A percentile compares a stretch with the other conserved stretches of the same genome.
These are phyloP conservation scores for Pycnonotus jocosus DNA, from an alignment of 2,113 vertebrate species.

Conservation along the genomic window DNA sequence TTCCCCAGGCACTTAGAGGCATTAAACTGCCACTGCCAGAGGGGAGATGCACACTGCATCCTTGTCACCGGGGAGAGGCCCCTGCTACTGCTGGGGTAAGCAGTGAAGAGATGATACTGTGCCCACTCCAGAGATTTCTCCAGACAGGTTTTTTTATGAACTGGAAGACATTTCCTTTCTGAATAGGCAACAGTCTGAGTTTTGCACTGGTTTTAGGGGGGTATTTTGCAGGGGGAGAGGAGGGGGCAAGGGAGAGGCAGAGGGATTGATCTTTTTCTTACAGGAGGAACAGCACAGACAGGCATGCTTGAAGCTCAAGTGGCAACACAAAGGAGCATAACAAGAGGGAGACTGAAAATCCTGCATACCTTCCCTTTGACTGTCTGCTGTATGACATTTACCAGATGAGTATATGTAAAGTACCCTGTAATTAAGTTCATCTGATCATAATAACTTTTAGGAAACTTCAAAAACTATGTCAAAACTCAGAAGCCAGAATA, in stretches of 20 bases:
- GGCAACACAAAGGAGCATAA: not conserved
- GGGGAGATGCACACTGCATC: fast-evolving
- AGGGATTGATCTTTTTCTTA: not conserved
- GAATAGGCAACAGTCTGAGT: not conserved
- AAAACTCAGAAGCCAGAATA: conserved; percentile 48
- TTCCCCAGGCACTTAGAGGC: not conserved
- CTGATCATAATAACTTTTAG: conserved; percentile 41
- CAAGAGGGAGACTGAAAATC: not conserved
- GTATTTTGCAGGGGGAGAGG: fast-evolving
- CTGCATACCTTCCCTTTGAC: conserved; percentile 27
- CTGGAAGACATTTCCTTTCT: not conserved
- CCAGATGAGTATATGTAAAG: conserved; percentile 37
- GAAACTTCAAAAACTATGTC: conserved; percentile 47
- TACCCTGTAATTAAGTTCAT: conserved; percentile 45
- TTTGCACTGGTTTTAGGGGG: not conserved
- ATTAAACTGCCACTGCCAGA: not conserved
- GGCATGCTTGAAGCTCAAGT: not conserved
- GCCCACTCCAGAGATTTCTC: not conserved
- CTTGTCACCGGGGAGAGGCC: not conserved
- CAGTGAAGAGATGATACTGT: fast-evolving
- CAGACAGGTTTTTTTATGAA: not conserved
- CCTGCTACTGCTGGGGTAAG: not conserved
- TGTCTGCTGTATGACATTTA: conserved; percentile 33
- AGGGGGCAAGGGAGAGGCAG: not conserved
- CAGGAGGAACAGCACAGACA: not conserved